A percentile compares a stretch with the other conserved stretches of the same genome.
phyloP scores from a whole-genome alignment of 2,113 vertebrate species.

The Clinocottus analis region DNA sequence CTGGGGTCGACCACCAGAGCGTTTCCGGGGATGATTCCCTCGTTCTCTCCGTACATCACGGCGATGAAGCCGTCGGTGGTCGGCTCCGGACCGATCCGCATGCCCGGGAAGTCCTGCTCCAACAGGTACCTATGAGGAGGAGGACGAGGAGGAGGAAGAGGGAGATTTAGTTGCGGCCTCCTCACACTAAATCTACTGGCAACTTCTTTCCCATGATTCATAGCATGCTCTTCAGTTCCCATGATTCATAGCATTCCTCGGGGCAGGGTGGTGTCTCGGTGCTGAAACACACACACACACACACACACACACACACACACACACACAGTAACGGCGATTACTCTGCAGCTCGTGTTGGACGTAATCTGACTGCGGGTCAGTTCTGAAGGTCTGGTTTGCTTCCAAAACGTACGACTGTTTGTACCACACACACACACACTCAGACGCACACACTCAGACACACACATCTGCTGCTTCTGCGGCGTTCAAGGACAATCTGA shows the following conservation, averaged over 20 bases:
- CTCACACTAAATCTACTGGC: too few species aligned
- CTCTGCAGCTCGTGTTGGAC: constrained; percentile 6
- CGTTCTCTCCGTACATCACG: constrained; percentile 94
- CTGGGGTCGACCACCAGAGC: constrained; percentile 96
- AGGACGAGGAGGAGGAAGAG: not conserved
- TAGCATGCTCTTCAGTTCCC: constrained; percentile 43
- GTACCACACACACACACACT: not conserved
- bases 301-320: constrained; percentile 14
- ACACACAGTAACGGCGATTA: not conserved
- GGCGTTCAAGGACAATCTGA: not conserved
- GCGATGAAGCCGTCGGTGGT: constrained; percentile 98
- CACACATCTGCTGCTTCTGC: not conserved
- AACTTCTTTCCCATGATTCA: constrained; percentile 61
- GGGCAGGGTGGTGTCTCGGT: constrained; percentile 45
- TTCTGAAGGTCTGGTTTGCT: not conserved
- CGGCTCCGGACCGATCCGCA: constrained; percentile 97
- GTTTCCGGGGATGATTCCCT: constrained; percentile 93
- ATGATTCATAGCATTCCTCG: constrained; percentile 67
- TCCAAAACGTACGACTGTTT: constrained; percentile 8
- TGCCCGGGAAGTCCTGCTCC: constrained; percentile 97
- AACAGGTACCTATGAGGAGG: constrained; percentile 88
- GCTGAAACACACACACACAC: constrained; percentile 2
- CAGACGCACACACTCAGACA: not conserved
- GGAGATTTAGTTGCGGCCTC: not conserved
- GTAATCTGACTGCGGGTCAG: constrained; percentile 8